Evolutionary conservation across 2,113 vertebrate species (phyloP).

Genomic region (Willisornis vidua): DNA sequence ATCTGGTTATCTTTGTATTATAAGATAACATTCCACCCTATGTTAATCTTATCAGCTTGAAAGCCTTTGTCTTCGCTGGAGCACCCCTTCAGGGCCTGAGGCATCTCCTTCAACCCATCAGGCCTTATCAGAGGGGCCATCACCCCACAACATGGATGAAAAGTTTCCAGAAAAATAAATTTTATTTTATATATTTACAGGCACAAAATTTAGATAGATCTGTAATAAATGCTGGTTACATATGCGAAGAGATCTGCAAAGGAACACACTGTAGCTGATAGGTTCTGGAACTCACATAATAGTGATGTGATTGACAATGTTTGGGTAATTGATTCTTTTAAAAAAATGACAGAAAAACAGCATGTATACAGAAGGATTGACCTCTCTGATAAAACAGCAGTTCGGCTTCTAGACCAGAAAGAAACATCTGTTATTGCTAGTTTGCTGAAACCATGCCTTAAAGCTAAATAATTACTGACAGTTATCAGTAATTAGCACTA

Average conservation of each 20-base stretch:
- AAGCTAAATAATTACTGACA: not conserved
- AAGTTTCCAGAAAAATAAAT: not conserved
- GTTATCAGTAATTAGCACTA: not conserved
- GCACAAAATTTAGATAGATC: not conserved
- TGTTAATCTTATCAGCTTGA: no score
- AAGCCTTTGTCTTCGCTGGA: no score
- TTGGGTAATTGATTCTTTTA: not conserved
- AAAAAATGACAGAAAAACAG: not conserved
- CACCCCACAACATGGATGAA: not conserved
- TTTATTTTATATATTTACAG: not conserved
- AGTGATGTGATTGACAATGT: not conserved
- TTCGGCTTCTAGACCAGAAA: not conserved
- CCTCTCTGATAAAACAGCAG: not conserved
- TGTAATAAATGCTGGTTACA: not conserved
- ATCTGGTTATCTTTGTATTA: not conserved
- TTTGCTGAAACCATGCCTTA: not conserved
- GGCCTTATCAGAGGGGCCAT: no score
- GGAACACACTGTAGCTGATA: not conserved
- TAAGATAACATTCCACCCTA: no score
- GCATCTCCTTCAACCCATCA: no score
- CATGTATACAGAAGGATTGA: not conserved
- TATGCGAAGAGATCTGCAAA: not conserved
- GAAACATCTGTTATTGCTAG: not conserved
- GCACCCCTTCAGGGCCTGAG: no score
- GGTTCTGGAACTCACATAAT: not conserved